Evolutionary conservation across 2,113 vertebrate genomes (phyloP).

Genomic region (Brachionichthys hirsutus): DNA sequence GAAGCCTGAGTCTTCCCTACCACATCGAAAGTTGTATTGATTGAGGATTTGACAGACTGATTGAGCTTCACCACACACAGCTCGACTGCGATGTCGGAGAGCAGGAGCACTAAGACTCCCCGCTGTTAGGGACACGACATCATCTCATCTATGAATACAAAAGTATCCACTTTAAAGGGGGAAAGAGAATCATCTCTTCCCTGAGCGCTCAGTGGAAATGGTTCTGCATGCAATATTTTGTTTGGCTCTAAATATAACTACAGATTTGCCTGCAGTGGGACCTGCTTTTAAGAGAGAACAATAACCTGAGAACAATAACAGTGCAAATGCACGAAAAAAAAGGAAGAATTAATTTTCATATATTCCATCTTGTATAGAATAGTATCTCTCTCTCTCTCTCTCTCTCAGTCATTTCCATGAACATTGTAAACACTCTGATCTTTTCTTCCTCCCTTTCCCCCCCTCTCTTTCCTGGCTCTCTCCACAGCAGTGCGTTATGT

Average conservation of each 20-base stretch:
- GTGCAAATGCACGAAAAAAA: constrained; percentile 31
- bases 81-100: constrained; percentile 41
- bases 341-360: constrained; percentile 43
- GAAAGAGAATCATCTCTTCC: constrained; percentile 26
- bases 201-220: constrained; percentile 27
- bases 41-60: constrained; percentile 52
- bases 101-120: constrained; percentile 34
- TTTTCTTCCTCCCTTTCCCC: constrained; percentile 17
- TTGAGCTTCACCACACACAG: constrained; percentile 46
- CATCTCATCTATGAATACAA: constrained; percentile 48
- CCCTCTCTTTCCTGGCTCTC: constrained; percentile 14
- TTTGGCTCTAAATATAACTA: constrained; percentile 58
- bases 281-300: constrained; percentile 55
- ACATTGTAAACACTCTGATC: constrained; percentile 31
- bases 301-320: constrained; percentile 38
- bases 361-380: constrained; percentile 13
- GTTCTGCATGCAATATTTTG: constrained; percentile 31
- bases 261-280: constrained; percentile 58
- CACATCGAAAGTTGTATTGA: constrained; percentile 68
- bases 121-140: constrained; percentile 47
- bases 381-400: constrained; percentile 4
- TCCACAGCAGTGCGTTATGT: constrained; percentile 51
- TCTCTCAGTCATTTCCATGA: constrained; percentile 24
- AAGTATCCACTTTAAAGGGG: constrained; percentile 35
- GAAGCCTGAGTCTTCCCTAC: constrained; percentile 49